Percentiles rank a stretch among this genome's conserved stretches.
phyloP scores from a whole-genome alignment of 2,888 invertebrate genomes.

The Ctenicera cuprea region DNA sequence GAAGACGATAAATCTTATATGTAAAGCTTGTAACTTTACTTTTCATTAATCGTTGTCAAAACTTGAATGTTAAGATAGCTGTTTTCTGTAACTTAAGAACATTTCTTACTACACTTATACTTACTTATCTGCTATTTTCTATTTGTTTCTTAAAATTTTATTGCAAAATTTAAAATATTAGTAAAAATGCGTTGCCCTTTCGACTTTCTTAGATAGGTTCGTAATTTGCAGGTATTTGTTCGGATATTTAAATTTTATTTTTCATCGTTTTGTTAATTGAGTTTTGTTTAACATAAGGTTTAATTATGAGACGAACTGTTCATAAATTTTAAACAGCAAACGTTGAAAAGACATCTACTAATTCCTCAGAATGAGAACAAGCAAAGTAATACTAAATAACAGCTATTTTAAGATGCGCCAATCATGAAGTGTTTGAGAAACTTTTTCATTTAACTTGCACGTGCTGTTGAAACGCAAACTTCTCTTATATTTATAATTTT shows the following conservation, averaged over 20 bases:
- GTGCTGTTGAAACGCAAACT: conserved; percentile 38
- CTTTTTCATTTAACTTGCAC: conserved; percentile 46
- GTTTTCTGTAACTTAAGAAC: background rate
- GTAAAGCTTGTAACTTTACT: background rate
- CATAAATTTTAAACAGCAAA: no score
- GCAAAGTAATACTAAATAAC: background rate
- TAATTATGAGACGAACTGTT: no score
- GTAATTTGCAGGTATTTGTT: no score
- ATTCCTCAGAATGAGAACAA: background rate
- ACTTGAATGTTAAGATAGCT: background rate
- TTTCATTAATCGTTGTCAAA: conserved; percentile 22
- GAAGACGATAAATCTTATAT: background rate
- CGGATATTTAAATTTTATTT: no score
- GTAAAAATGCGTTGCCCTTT: no score
- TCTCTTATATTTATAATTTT: conserved; percentile 47
- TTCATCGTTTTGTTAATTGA: no score
- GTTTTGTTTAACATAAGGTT: no score
- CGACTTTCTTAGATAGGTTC: no score
- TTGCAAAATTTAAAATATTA: no score
- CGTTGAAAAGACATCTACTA: background rate
- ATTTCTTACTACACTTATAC: background rate
- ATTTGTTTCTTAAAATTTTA: no score
- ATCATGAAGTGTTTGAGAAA: conserved; percentile 29
- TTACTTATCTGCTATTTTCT: no score
- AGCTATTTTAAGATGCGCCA: conserved; percentile 24